Percentiles rank a stretch among this genome's conserved stretches.
phyloP scores from a whole-genome alignment of 2,797 vertebrate genomes.

The Xiphorhynchus erythropygius region DNA sequence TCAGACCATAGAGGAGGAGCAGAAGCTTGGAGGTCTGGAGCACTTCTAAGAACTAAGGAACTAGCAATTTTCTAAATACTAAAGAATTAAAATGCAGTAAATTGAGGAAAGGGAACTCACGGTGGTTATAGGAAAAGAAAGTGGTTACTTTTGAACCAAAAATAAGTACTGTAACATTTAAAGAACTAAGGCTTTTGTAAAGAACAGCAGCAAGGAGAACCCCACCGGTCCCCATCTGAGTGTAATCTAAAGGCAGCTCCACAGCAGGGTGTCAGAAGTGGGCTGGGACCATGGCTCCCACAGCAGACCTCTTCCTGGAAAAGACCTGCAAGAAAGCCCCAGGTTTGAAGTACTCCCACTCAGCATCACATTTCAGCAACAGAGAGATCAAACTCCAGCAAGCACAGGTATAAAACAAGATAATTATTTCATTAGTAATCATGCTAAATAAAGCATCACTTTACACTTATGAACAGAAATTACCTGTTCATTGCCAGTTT shows the following conservation, averaged over 20 bases:
- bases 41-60: neutral
- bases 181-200: neutral
- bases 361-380: neutral
- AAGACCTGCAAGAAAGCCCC: neutral
- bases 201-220: neutral
- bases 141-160: neutral
- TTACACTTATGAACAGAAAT: neutral
- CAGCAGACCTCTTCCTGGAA: neutral
- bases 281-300: neutral
- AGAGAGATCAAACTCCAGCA: neutral
- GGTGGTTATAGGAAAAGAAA: neutral
- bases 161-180: neutral
- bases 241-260: neutral
- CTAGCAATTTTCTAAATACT: neutral
- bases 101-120: neutral
- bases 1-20: slow-evolving; percentile 28
- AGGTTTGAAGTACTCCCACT: neutral
- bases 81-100: neutral
- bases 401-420: neutral
- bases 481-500: neutral
- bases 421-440: neutral
- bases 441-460: neutral
- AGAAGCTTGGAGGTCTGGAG: neutral
- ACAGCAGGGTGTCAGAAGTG: neutral
- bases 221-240: neutral